A percentile compares a stretch with the other conserved stretches of the same genome.
Evolutionary conservation across 2,888 invertebrate genomes (phyloP).

Genomic region (Eulithis prunata): DNA sequence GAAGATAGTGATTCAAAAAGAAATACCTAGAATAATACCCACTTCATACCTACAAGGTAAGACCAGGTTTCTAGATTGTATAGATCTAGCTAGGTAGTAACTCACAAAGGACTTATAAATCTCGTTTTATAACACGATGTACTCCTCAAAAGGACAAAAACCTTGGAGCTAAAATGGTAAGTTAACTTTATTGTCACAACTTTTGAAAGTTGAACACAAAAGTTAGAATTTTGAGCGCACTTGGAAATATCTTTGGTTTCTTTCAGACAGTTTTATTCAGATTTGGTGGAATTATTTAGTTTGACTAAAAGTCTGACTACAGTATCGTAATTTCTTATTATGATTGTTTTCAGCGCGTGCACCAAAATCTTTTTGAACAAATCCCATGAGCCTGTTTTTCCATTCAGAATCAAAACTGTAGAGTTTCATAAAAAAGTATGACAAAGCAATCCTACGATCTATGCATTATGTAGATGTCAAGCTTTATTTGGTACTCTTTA

Average conservation of each 20-base stretch:
- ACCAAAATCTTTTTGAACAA: too few species aligned
- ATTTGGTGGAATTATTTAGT: neutral
- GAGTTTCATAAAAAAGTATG: too few species aligned
- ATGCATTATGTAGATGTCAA: too few species aligned
- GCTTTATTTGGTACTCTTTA: too few species aligned
- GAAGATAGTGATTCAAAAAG: constrained; percentile 36
- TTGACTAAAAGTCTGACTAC: too few species aligned
- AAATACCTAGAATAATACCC: neutral
- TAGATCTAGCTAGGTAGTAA: constrained; percentile 8
- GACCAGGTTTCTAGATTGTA: constrained; percentile 29
- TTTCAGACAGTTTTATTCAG: constrained; percentile 3
- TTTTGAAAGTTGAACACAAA: constrained; percentile 15
- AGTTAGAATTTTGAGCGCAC: constrained; percentile 1
- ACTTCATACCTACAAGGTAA: constrained; percentile 36
- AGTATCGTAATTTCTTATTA: too few species aligned
- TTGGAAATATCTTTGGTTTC: constrained; percentile 10
- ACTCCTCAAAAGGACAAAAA: constrained; percentile 33
- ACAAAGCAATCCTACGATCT: too few species aligned
- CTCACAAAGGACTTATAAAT: constrained; percentile 41
- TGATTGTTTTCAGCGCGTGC: too few species aligned
- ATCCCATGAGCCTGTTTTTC: too few species aligned
- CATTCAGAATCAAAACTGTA: too few species aligned
- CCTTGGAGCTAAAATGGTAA: constrained; percentile 36
- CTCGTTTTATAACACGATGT: constrained; percentile 30
- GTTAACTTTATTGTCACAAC: constrained; percentile 23